phyloP scores from a whole-genome alignment of 2,797 vertebrate species.

The Meriones psammophilus region DNA sequence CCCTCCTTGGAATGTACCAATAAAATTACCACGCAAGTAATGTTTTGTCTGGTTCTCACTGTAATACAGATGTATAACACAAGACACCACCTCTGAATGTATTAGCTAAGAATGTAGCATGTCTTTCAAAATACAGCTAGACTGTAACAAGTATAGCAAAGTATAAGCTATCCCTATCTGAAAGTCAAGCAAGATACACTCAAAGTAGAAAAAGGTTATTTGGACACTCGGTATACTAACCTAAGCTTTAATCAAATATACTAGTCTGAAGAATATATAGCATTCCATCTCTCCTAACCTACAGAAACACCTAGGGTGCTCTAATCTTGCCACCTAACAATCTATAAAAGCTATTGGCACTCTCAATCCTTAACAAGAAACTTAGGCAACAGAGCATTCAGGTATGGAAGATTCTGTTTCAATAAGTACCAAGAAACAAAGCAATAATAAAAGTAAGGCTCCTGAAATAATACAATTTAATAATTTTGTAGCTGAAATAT shows the following conservation, averaged over 20 bases:
- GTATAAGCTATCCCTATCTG: background rate
- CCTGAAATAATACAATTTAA: slow-evolving; percentile 12
- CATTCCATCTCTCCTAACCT: background rate
- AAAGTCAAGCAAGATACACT: slow-evolving; percentile 28
- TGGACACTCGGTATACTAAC: slow-evolving; percentile 46
- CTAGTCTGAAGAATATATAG: slow-evolving; percentile 5
- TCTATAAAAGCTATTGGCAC: background rate
- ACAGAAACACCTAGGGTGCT: background rate
- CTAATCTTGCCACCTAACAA: background rate
- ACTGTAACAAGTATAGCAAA: slow-evolving; percentile 53
- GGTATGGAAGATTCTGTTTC: background rate
- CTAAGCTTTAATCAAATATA: slow-evolving; percentile 27
- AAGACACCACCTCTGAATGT: slow-evolving; percentile 26
- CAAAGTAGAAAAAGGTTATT: slow-evolving; percentile 45
- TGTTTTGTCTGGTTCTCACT: slow-evolving; percentile 42
- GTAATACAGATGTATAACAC: slow-evolving; percentile 32
- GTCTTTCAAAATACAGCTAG: slow-evolving; percentile 54
- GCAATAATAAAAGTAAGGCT: slow-evolving; percentile 23
- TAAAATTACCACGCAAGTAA: slow-evolving; percentile 57
- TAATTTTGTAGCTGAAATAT: slow-evolving; percentile 51
- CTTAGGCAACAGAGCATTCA: slow-evolving; percentile 12
- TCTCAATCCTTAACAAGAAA: slow-evolving; percentile 47
- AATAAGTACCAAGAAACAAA: slow-evolving; percentile 1
- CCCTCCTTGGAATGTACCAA: background rate
- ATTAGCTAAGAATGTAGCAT: background rate